A percentile compares a stretch with the other conserved stretches of the same genome.
Conservation (phyloP, 2,113 vertebrate species). For the Heterochromis multidens region DNA sequence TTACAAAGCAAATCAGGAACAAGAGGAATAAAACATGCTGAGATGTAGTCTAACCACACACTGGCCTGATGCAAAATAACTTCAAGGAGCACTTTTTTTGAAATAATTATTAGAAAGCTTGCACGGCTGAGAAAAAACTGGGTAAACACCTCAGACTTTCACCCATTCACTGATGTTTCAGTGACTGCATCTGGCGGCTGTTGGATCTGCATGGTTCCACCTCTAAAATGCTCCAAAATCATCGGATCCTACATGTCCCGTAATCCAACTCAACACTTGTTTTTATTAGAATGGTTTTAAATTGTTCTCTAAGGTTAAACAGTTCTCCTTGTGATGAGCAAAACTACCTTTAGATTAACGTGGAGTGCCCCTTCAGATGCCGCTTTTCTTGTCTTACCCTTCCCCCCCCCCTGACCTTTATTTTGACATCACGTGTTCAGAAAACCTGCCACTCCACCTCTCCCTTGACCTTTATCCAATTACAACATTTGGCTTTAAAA, state of each 20-base stretch:
- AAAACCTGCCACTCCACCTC: neutral
- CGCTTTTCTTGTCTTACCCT: neutral
- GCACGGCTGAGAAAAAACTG: neutral
- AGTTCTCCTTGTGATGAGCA: neutral
- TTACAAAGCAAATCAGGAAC: neutral
- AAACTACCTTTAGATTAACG: fast-evolving
- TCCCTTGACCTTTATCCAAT: neutral
- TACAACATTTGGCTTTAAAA: neutral
- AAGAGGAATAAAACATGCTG: neutral
- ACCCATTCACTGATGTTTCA: neutral
- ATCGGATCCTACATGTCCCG: neutral
- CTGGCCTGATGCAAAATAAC: fast-evolving
- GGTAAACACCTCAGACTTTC: neutral
- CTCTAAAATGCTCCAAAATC: neutral
- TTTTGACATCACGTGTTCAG: neutral
- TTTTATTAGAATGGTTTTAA: neutral
- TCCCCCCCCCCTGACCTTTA: neutral
- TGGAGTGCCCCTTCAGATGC: neutral
- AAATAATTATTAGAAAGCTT: neutral
- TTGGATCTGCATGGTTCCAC: too few relatives aligned
- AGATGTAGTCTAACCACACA: neutral
- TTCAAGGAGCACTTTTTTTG: neutral
- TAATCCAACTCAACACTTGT: neutral
- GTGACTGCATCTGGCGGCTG: neutral
- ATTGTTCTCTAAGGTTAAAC: neutral